Percentiles rank a stretch among this genome's conserved stretches.
Evolutionary conservation across 2,888 invertebrate species (phyloP).

Genomic region (Rhagophthalmus giganteus): DNA sequence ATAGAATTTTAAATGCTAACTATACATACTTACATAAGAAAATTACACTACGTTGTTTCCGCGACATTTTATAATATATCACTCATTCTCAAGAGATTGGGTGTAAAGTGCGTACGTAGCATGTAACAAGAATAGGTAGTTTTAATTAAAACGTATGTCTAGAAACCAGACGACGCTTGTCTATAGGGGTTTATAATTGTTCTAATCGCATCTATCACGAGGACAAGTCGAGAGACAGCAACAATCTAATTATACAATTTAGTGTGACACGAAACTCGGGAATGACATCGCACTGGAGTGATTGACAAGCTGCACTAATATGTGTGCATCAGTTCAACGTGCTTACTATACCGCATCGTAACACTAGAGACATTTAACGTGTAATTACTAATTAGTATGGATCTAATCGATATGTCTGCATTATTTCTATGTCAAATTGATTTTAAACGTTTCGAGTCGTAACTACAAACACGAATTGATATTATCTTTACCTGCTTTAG

Average conservation of each 20-base stretch:
- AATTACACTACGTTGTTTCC: conserved; percentile 3
- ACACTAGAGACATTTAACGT: conserved; percentile 10
- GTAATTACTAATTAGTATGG: conserved; percentile 13
- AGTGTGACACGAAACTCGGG: conserved; percentile 46
- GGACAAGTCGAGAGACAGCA: conserved; percentile 48
- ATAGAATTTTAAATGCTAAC: too few relatives aligned
- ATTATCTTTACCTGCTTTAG: too few relatives aligned
- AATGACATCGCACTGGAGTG: conserved; percentile 45
- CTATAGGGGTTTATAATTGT: conserved; percentile 45
- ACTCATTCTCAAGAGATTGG: conserved; percentile 19
- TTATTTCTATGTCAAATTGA: background rate
- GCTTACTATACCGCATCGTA: conserved; percentile 13
- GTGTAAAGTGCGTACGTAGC: conserved; percentile 21
- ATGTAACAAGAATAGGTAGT: conserved; percentile 30
- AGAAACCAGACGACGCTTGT: conserved; percentile 24
- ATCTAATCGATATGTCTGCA: conserved; percentile 6
- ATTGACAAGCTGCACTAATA: conserved; percentile 53
- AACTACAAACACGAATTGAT: too few relatives aligned
- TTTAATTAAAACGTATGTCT: conserved; percentile 33
- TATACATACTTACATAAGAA: too few relatives aligned
- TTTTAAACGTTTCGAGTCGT: background rate
- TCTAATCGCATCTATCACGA: conserved; percentile 50
- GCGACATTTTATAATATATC: conserved; percentile 8
- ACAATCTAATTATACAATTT: conserved; percentile 55
- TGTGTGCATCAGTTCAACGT: conserved; percentile 36